A percentile compares a stretch with the other conserved stretches of the same genome.
These are phyloP conservation scores for Mesoclemmys tuberculata DNA, from an alignment of 2,113 vertebrate species.

Conservation along the genomic window DNA sequence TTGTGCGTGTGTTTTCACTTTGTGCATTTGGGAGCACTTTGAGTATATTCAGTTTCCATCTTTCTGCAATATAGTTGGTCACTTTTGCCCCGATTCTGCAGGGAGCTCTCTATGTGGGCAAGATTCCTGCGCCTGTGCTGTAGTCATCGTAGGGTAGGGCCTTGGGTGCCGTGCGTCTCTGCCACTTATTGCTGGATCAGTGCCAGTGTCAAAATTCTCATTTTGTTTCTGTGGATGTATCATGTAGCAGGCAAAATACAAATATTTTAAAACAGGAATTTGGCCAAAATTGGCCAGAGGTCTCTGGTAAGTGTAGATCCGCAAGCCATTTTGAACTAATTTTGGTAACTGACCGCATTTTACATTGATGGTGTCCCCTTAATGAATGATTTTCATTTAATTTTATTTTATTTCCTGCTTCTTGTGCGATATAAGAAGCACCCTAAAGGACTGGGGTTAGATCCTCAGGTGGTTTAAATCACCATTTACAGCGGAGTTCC, in stretches of 20 bases:
- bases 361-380: not conserved
- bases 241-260: not conserved
- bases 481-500: not conserved
- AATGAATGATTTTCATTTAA: not conserved
- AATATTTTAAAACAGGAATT: rapidly evolving
- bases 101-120: no score
- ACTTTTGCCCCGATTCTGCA: no score
- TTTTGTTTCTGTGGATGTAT: not conserved
- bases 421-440: not conserved
- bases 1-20: no score
- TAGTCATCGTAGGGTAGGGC: no score
- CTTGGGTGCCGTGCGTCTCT: no score
- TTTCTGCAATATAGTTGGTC: no score
- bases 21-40: no score
- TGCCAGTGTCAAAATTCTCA: not conserved
- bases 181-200: not conserved
- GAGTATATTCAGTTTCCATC: no score
- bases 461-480: not conserved
- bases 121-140: no score
- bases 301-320: not conserved
- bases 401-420: not conserved
- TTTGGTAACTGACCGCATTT: not conserved
- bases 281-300: not conserved
- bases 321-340: not conserved
- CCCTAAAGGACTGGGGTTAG: not conserved